Conservation (phyloP, 2,797 vertebrate genomes). For the Catamblyrhynchus diadema region DNA sequence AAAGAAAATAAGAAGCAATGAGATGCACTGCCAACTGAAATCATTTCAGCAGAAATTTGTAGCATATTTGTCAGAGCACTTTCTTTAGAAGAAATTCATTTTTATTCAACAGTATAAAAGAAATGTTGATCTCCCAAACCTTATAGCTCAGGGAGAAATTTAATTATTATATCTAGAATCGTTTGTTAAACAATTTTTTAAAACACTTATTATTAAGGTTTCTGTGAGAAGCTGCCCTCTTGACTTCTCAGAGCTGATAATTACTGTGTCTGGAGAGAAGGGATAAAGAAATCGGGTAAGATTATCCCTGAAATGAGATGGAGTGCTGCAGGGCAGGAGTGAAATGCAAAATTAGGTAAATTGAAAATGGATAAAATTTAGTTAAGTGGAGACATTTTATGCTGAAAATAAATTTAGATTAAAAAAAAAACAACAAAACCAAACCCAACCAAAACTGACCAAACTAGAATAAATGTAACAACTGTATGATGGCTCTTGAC, state of each 20-base stretch:
- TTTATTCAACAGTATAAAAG: neutral
- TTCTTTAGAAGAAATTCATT: neutral
- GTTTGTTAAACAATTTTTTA: neutral
- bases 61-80: neutral
- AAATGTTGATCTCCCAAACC: neutral
- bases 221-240: neutral
- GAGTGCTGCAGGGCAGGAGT: rapidly evolving
- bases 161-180: neutral
- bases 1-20: neutral
- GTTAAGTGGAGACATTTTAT: neutral
- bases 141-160: neutral
- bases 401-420: neutral
- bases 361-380: neutral
- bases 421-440: neutral
- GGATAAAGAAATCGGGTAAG: neutral
- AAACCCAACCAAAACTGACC: neutral
- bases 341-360: neutral
- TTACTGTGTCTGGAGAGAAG: neutral
- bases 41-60: neutral
- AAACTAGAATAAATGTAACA: neutral
- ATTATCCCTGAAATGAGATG: neutral
- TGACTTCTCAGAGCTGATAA: neutral
- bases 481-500: neutral
- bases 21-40: neutral
- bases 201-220: neutral